phyloP scores from a whole-genome alignment of 2,797 vertebrate genomes.

The Darevskia mixta region DNA sequence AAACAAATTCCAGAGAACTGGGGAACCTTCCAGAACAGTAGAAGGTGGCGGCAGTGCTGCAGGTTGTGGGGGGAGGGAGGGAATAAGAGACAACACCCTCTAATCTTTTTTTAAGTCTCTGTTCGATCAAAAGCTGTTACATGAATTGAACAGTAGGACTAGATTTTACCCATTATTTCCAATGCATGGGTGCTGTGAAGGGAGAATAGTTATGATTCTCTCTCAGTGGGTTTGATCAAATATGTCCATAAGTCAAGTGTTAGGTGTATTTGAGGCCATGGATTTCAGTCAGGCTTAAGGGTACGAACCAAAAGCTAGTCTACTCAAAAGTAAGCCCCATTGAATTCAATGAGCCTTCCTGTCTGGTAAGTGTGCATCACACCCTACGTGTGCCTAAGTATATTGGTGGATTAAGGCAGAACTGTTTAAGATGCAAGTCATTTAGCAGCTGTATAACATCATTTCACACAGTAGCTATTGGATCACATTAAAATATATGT shows the following conservation, averaged over 20 bases:
- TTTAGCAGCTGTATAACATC: slow-evolving; percentile 13
- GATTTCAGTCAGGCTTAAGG: background rate
- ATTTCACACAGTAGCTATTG: slow-evolving; percentile 47
- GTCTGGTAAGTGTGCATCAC: background rate
- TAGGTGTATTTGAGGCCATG: background rate
- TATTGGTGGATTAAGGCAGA: background rate
- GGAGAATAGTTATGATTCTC: background rate
- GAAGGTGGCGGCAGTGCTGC: too few relatives aligned
- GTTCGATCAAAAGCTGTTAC: too few relatives aligned
- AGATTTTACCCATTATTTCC: background rate
- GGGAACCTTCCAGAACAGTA: too few relatives aligned
- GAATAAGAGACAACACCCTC: too few relatives aligned
- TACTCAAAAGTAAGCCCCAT: background rate
- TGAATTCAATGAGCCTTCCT: background rate
- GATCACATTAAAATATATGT: slow-evolving; percentile 31
- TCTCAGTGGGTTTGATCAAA: background rate
- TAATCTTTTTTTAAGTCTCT: too few relatives aligned
- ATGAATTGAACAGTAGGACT: too few relatives aligned
- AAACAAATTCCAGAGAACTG: too few relatives aligned
- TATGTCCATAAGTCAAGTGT: background rate
- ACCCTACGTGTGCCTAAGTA: background rate
- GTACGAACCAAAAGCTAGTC: too few relatives aligned
- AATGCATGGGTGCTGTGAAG: background rate
- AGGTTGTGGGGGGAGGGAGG: too few relatives aligned
- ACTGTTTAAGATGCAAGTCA: slow-evolving; percentile 31